Base-by-base conservation (phyloP, 2,113 vertebrate genomes). In the Chaenogobius annularis region DNA sequence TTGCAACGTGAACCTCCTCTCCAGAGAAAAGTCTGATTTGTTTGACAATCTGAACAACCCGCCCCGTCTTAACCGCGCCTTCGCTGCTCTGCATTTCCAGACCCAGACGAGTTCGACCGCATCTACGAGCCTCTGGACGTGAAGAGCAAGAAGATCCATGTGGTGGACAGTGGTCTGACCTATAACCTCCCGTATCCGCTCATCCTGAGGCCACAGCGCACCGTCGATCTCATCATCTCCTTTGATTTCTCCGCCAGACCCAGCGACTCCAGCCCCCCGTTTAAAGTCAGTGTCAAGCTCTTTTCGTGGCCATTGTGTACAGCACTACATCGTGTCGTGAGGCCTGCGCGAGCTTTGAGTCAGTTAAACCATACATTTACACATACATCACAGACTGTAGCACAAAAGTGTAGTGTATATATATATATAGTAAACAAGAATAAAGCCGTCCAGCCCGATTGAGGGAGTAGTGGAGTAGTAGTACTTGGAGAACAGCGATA, bases 81-180 rank as follows among this genome's bases (percentile, higher is more conserved):
- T 26, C 13, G 8, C 56, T 62, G 26, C 35, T 59, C 9, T 9
- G 77, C 69, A 55, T 75, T 40, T 0, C 20, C 83, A 99, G 98
- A 99, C 88, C 98, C 97, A 10, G 95, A 98, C 35, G 98, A 99
- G 82, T 99, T 99, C 91, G 96, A 96, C 63, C 94, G 89, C 54
- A 99, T 99, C 78, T 97, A 98, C 8, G 98, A 99, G 78, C 98
- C 97, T 1, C 84, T 99, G 75, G 98, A 99, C 56, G 97, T 99
- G 77, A 98, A 98, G 88, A 99, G 98, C 85, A 99, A 96, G 81
- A 99, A 99, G 92, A 99, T 99, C 78, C 97, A 99, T 0, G 87
- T 99, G 0, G 98, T 99, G 69, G 98, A 99, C 92, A 99, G 98
- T 0, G 97, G 98, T 26, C 93, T 99, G 81, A 98, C 97, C 0